A percentile compares a stretch with the other conserved stretches of the same genome.
These are phyloP conservation scores for Notothenia coriiceps DNA, from an alignment of 2,113 vertebrate genomes.

Conservation along the genomic window DNA sequence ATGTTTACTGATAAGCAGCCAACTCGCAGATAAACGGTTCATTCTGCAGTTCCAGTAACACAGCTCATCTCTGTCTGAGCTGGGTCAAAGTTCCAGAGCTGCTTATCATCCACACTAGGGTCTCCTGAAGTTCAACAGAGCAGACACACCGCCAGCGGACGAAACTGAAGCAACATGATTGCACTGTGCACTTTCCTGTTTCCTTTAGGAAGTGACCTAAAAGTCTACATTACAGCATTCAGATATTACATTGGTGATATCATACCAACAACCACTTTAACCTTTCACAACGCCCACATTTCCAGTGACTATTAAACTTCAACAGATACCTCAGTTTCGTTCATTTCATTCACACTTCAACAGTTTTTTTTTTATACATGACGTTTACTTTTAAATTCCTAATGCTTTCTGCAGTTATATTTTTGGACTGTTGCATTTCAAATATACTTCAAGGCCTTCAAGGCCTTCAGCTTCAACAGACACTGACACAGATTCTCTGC, in stretches of 20 bases:
- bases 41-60: neutral
- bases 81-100: slow-evolving; percentile 24
- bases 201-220: neutral
- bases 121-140: slow-evolving; percentile 29
- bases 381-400: too few species aligned
- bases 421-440: too few species aligned
- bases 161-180: neutral
- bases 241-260: too few species aligned
- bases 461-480: slow-evolving; percentile 1
- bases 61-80: neutral
- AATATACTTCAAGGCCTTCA: neutral
- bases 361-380: neutral
- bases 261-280: neutral
- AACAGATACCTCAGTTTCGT: neutral
- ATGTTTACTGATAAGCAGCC: slow-evolving; percentile 28
- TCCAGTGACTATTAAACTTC: neutral
- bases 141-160: neutral
- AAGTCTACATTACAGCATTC: neutral
- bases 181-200: neutral
- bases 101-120: slow-evolving; percentile 21
- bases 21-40: neutral
- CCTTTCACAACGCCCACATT: neutral
- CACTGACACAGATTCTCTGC: neutral
- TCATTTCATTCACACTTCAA: neutral
- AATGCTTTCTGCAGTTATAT: too few species aligned